Percentiles rank a stretch among this genome's conserved stretches.
Evolutionary conservation across 2,113 vertebrate species (phyloP).

Genomic region (Caloenas nicobarica): DNA sequence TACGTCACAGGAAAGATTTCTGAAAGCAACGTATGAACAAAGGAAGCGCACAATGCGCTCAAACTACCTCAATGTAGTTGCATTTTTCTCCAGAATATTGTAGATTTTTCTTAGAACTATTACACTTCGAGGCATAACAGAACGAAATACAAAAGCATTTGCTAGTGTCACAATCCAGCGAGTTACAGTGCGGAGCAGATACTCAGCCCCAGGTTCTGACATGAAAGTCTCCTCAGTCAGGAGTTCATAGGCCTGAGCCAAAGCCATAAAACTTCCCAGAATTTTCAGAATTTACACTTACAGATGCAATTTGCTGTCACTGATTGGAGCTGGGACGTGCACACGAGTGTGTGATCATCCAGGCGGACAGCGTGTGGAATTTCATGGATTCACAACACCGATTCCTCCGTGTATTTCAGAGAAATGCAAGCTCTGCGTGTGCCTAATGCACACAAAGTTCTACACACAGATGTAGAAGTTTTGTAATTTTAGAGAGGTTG

Average conservation of each 20-base stretch:
- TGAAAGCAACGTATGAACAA: not conserved
- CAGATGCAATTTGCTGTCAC: not conserved
- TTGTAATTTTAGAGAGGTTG: not conserved
- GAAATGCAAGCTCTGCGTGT: not conserved
- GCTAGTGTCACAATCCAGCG: not conserved
- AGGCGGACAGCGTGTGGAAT: not conserved
- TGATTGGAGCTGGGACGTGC: not conserved
- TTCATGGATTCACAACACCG: not conserved
- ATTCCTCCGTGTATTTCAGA: not conserved
- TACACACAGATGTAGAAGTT: not conserved
- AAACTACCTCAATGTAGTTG: not conserved
- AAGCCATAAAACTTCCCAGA: not conserved
- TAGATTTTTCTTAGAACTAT: not conserved
- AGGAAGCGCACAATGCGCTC: not conserved
- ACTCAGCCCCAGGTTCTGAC: not conserved
- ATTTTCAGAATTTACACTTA: not conserved
- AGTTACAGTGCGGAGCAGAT: not conserved
- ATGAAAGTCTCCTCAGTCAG: not conserved
- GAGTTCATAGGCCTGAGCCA: not conserved
- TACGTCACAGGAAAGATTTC: not conserved
- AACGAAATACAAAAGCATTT: not conserved
- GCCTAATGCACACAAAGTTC: not conserved
- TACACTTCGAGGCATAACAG: not conserved
- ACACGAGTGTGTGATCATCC: not conserved
- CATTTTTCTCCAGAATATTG: not conserved